Base-by-base conservation (phyloP, 2,888 invertebrate genomes). In the Ferdinandea cuprea region DNA sequence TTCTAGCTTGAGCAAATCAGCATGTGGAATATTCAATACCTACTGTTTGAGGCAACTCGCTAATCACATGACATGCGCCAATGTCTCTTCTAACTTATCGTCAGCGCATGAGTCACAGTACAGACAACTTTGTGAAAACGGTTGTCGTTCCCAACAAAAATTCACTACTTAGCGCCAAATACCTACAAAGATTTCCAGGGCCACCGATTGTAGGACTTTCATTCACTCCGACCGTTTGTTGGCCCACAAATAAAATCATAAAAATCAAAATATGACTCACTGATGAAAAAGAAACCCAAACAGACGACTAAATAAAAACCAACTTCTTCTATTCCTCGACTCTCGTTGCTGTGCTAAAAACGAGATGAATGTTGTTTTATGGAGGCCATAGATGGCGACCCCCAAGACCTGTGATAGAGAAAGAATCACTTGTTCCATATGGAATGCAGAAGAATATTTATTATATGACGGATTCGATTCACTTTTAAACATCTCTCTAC, bases 231-330 rank as follows among this genome's bases (percentile, higher is more conserved):
- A 32, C 35, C 52, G 63, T 73, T 73, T 37, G 63, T 54, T 63
- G 73, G 54, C 63, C 73, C 35, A 65, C 63, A 65, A 63, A 52
- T 19, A 3, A 40, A 37, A 37, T n/a, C 46, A 15, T 56, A 21
- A 30, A 25, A 56, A 40, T 48, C 13, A n/a, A 50, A 63, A 56
- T n/a, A n/a, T 74, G 73, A 74, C 32, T 65, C 73, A 74, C 21
- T 28, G 46, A 13, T 28, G 46, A 13, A 5, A 32, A 19, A 35
- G 35, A 32, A 68, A 25, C 5, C 25, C 2, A 21, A 25, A 68
- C 25, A 7, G 37, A 50, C 25, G 25, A 25, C 17, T 32, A 21
- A 50, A 19, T 32, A 54, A 65, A 46, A 56, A 65, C 19, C 56
- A 54, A 35, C 46, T 52, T 61, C 72, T 40, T 46, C 4, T 40